Base-by-base conservation (phyloP, 2,113 vertebrate species). In the Etheostoma cragini region DNA sequence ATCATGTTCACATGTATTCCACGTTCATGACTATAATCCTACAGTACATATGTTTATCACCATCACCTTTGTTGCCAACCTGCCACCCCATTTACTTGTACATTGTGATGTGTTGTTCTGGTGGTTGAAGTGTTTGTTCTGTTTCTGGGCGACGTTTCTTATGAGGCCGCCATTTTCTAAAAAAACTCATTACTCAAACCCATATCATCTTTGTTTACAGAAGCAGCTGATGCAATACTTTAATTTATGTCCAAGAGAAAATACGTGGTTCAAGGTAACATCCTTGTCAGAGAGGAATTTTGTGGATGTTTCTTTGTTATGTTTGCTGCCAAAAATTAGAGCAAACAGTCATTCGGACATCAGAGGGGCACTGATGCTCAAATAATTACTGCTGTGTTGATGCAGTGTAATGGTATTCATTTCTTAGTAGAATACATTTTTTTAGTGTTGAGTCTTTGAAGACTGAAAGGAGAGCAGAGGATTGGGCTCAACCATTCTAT, bases 11-110 rank as follows among this genome's bases (percentile, higher is more conserved):
- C 57, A 61, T 58, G 57, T 46, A 56, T 21, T 61, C 83, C 82
- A 83, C 68, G 66, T 54, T 64, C 81, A 76, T 68, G 22, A 52
- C 56, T 76, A 80, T 75, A 58, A 52, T 78, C 83, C 83, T 45
- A 66, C 76, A 56, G 62, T 64, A 49, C 81, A 81, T 46, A 24
- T 7, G 24, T 85, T 70, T 30, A 78, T 79, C 76, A 75, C 17
- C 54, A 66, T 58, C 33, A 17, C 81, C 60, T 52, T 30, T 24
- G 50, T 69, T 5, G n/a, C 71, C 81, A 67, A 64, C 72, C 72
- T 11, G 38, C 46, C 67, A 70, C 88, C 57, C 42, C 77, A 70
- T 73, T 63, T 60, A 76, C 72, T 64, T 78, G 30, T 77, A 21
- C 46, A 47, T 69, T 15, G 15, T 84, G 54, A 76, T 42, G 1